Evolutionary conservation across 1,140 invertebrate genomes (phyloP).

Genomic region (Acromyrmex heyeri): DNA sequence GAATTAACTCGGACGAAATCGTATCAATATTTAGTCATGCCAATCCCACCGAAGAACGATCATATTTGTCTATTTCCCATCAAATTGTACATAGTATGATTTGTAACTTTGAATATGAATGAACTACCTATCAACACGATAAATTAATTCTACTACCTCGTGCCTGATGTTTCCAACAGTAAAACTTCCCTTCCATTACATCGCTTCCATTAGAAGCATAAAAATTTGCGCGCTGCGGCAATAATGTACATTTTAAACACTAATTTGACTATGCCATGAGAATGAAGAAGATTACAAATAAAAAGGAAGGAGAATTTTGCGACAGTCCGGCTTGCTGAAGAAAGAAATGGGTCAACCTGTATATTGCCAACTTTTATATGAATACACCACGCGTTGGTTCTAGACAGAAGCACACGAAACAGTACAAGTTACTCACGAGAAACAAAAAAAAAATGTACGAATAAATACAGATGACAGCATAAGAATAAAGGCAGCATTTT

Average conservation of each 20-base stretch:
- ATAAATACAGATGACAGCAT: not conserved
- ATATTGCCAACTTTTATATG: constrained; percentile 79
- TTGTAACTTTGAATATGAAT: constrained; percentile 25
- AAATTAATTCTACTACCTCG: constrained; percentile 8
- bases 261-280: constrained; percentile 46
- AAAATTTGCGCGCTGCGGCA: constrained; percentile 16
- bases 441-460: constrained; percentile 55
- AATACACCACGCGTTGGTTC: constrained; percentile 72
- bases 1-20: constrained; percentile 14
- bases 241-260: constrained; percentile 48
- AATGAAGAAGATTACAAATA: constrained; percentile 44
- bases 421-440: constrained; percentile 52
- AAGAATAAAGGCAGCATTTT: constrained; percentile 11
- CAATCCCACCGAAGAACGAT: not conserved
- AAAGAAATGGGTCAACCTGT: constrained; percentile 71
- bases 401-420: constrained; percentile 68
- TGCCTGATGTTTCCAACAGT: not conserved
- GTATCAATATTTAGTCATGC: constrained; percentile 34
- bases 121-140: constrained; percentile 17
- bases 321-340: constrained; percentile 5
- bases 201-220: constrained; percentile 1
- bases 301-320: constrained; percentile 23
- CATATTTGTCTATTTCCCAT: not conserved
- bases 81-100: not conserved
- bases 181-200: not conserved